A percentile compares a stretch with the other conserved stretches of the same genome.
These are phyloP conservation scores for Cynopterus brachyotis DNA, from an alignment of 2,113 vertebrate species.

Conservation along the genomic window DNA sequence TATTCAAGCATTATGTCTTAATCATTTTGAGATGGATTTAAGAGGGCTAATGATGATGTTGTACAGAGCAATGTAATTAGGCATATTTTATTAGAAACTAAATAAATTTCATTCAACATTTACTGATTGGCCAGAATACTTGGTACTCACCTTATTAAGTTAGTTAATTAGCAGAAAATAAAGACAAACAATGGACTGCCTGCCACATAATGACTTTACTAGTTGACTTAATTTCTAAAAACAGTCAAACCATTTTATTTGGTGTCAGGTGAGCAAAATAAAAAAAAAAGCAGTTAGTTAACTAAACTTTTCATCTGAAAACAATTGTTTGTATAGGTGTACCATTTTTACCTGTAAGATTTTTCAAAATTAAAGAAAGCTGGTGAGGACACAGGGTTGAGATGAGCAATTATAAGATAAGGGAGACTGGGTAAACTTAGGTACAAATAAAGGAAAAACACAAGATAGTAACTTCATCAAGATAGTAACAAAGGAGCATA, in stretches of 20 bases:
- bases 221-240: neutral
- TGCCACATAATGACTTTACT: neutral
- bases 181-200: neutral
- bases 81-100: neutral
- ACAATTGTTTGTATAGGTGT: neutral
- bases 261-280: neutral
- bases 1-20: neutral
- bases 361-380: neutral
- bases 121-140: neutral
- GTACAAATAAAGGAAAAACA: neutral
- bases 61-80: neutral
- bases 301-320: neutral
- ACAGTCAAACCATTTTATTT: neutral
- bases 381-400: neutral
- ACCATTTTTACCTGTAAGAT: neutral
- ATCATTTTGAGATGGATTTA: conserved; percentile 5
- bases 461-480: neutral
- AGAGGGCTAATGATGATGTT: neutral
- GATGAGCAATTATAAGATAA: neutral
- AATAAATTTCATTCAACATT: conserved; percentile 10
- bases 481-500: neutral
- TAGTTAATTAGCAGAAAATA: neutral
- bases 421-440: neutral
- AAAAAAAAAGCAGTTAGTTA: neutral
- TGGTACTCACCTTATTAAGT: neutral